Conservation (phyloP, 2,888 invertebrate species). For the Apotomis turbidana region DNA sequence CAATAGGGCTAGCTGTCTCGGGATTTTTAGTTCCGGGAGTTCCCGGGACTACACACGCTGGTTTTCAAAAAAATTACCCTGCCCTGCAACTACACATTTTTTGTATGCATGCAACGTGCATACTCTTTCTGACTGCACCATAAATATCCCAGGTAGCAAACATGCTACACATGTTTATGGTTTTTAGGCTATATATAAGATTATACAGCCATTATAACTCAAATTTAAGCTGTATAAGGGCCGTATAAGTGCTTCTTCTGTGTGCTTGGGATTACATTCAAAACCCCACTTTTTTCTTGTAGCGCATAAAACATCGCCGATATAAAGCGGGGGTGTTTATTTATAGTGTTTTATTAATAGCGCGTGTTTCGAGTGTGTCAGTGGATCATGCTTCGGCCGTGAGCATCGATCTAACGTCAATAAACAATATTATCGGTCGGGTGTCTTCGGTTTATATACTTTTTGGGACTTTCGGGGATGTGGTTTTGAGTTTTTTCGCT, state of each 20-base stretch:
- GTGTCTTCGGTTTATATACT: background rate
- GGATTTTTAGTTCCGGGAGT: too few species aligned
- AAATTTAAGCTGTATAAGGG: too few species aligned
- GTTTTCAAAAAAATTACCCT: too few species aligned
- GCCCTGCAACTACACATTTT: too few species aligned
- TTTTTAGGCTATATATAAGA: too few species aligned
- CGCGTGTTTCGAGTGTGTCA: conserved; percentile 59
- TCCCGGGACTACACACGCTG: too few species aligned
- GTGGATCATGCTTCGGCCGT: conserved; percentile 63
- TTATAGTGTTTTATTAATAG: conserved; percentile 32
- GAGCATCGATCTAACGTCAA: conserved; percentile 57
- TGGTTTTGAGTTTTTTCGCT: background rate
- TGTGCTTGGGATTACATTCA: background rate
- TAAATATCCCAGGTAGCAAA: too few species aligned
- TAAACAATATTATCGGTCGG: conserved; percentile 51
- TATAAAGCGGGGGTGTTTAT: conserved; percentile 18
- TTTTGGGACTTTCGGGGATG: background rate
- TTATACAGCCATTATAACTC: too few species aligned
- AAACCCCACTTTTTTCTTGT: background rate
- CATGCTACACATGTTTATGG: too few species aligned
- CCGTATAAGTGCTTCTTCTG: background rate
- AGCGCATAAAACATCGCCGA: conserved; percentile 9
- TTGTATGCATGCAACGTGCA: too few species aligned
- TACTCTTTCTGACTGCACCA: too few species aligned
- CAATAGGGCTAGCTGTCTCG: too few species aligned